phyloP scores from a whole-genome alignment of 2,113 vertebrate genomes.

The Sminthopsis crassicaudata region DNA sequence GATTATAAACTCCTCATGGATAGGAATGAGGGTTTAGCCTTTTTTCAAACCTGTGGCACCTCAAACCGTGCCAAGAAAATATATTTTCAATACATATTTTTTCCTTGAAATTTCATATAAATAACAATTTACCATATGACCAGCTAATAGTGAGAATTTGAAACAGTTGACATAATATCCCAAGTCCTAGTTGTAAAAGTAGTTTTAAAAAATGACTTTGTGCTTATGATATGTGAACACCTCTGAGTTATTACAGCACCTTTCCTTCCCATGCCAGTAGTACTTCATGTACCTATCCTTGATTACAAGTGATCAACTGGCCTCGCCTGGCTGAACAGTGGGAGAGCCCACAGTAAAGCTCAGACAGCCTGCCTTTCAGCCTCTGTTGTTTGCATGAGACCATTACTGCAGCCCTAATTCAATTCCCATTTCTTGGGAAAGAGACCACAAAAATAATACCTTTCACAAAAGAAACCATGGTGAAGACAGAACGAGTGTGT shows the following conservation, averaged over 20 bases:
- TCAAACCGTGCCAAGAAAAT: not conserved
- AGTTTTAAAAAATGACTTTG: not conserved
- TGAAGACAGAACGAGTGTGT: constrained; percentile 67
- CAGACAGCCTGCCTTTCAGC: not conserved
- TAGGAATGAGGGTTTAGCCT: not conserved
- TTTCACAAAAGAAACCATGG: constrained; percentile 64
- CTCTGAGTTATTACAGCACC: not conserved
- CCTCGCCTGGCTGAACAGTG: not conserved
- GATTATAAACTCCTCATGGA: not conserved
- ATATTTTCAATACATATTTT: not conserved
- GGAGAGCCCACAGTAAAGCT: not conserved
- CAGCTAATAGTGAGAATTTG: not conserved
- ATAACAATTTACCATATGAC: not conserved
- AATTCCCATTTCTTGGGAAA: constrained; percentile 41
- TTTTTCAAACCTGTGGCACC: not conserved
- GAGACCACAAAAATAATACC: constrained; percentile 17
- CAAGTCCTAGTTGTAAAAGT: not conserved
- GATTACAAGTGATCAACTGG: not conserved
- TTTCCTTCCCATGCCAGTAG: not conserved
- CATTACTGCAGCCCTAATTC: not conserved
- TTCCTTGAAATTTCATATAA: not conserved
- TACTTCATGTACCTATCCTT: not conserved
- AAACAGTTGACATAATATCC: not conserved
- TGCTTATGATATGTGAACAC: not conserved
- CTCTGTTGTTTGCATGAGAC: not conserved